Base-by-base conservation (phyloP, 1,140 invertebrate species). In the Probaryconus sp. region DNA sequence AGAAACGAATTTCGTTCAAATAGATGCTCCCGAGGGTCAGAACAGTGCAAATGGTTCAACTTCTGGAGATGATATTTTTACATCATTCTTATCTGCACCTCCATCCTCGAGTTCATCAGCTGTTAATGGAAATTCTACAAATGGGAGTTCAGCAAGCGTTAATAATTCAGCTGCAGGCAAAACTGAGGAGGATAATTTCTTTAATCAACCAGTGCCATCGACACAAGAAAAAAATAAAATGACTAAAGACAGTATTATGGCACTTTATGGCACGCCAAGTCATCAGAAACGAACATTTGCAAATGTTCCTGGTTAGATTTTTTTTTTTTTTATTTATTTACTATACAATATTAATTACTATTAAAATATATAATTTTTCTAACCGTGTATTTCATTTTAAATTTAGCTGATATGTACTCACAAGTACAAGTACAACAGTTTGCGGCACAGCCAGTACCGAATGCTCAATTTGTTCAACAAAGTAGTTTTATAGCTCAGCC, bases 181-280 rank as follows among this genome's bases (percentile, higher is more conserved):
- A 81, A 90, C 91, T 1, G 95, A 97, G 82, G 94, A 97, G 80
- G 93, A 95, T 70, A 95, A 93, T 85, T 97, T 97, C 88, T 97
- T 97, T 81, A 95, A 94, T 87, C 95, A 96, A 84, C 90, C 93
- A n/a, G 89, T 90, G 1, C 91, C 93, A 0, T 92, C 91, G 21
- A 89, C 92, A 76, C 92, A 92, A 71, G 92, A 93, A 76, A 93
- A 93, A 68, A 92, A 91, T 56, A 95, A 96, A 88, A 89, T 97
- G 85, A 96, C 95, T 16, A 98, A 96, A 87, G 96, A 97, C 80
- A 97, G 96, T 82, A 98, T 98, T 86, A 88, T 98, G 82, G 96
- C 96, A 3, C 84, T 98, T 20, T 98, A 97, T 85, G 93, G 92
- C 68, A 94, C 83, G 31, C 78, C 84, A 0, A 83, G 47, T 73